A percentile compares a stretch with the other conserved stretches of the same genome.
Conservation (phyloP, 2,888 invertebrate species). For the Pycnomerus fuliginosus region DNA sequence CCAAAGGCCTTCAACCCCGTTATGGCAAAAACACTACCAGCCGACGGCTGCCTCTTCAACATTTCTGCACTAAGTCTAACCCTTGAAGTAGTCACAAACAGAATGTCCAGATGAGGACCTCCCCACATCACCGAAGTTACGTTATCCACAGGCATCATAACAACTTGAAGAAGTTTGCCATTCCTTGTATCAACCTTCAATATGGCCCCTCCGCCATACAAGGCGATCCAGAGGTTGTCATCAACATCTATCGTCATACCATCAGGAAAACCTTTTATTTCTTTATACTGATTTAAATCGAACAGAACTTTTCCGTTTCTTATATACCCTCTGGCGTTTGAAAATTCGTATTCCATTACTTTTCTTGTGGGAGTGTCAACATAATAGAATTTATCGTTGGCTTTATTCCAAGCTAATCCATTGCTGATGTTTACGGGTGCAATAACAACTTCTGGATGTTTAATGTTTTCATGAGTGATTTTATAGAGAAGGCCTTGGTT, state of each 20-base stretch:
- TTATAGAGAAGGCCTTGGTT: constrained; percentile 61
- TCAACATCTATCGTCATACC: constrained; percentile 73
- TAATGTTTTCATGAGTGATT: constrained; percentile 47
- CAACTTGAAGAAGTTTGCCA: constrained; percentile 50
- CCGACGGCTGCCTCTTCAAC: constrained; percentile 48
- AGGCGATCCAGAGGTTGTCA: constrained; percentile 74
- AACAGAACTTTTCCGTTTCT: constrained; percentile 32
- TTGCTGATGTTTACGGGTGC: constrained; percentile 65
- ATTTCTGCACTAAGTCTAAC: constrained; percentile 35
- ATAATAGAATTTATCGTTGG: constrained; percentile 70
- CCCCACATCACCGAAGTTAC: constrained; percentile 67
- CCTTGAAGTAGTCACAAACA: constrained; percentile 63
- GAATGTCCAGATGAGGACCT: constrained; percentile 58
- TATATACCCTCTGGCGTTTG: constrained; percentile 56
- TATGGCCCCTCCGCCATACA: constrained; percentile 63
- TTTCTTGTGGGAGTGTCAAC: constrained; percentile 68
- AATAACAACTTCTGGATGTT: constrained; percentile 24
- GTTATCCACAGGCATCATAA: constrained; percentile 59
- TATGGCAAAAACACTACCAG: constrained; percentile 53
- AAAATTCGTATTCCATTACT: constrained; percentile 68
- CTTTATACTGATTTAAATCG: constrained; percentile 18
- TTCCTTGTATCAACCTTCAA: constrained; percentile 53
- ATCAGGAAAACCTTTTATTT: constrained; percentile 23
- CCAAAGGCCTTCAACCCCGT: constrained; percentile 43
- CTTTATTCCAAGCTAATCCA: constrained; percentile 71